Evolutionary conservation across 2,888 invertebrate species (phyloP), one percentile per base, ranked within the genome.

Genomic region (Salpingus planirostris): DNA sequence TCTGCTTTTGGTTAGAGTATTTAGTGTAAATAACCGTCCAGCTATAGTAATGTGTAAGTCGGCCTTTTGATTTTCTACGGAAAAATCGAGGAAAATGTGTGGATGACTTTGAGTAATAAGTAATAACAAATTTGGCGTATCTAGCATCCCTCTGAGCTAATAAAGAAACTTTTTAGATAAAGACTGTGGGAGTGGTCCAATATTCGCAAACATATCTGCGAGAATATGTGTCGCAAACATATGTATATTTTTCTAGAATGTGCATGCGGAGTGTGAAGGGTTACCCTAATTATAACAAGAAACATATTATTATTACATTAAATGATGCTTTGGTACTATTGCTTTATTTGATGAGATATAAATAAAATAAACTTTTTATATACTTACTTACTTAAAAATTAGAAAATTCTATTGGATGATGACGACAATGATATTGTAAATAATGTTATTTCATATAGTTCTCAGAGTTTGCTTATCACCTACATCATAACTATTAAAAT

Each of bases 111-210:
- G n/a, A n/a, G n/a, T n/a, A n/a, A n/a, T n/a, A n/a, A n/a, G n/a
- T n/a, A n/a, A n/a, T n/a, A n/a, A n/a, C n/a, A n/a, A n/a, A n/a
- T n/a, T n/a, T n/a, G n/a, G n/a, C n/a, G n/a, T n/a, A n/a, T n/a
- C n/a, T n/a, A n/a, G n/a, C n/a, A n/a, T n/a, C n/a, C n/a, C 37
- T 37, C 36, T 38, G 42, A 46, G 43, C 42, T 44, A 23, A 28
- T 43, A 44, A n/a, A n/a, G n/a, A n/a, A n/a, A 40, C 31, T 38
- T 11, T 26, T 13, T 31, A 31, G 43, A 47, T 50, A 53, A 60
- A 62, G 60, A 62, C 62, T 62, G 61, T 54, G 55, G 39, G 59
- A 54, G 57, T 59, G 63, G 63, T 63, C 63, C 63, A 63, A 63
- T 53, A 50, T 51, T 49, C 44, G 21, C 15, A 24, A 48, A 59